Conservation (phyloP, 2,888 invertebrate genomes). For the Netelia fuscicornis region DNA sequence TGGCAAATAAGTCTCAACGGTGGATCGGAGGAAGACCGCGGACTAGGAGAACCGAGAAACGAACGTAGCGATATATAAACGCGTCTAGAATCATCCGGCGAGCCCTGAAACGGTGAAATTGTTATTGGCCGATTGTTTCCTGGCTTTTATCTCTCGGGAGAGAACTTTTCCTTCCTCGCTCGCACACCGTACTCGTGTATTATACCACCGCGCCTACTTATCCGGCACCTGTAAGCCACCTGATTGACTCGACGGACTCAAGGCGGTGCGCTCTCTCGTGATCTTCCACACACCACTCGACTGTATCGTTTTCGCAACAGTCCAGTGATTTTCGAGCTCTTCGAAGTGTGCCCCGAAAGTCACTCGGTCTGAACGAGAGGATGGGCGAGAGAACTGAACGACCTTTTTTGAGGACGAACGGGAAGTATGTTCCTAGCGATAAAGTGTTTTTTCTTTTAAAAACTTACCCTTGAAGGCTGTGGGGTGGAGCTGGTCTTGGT, state of each 20-base stretch:
- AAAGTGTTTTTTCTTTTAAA: background rate
- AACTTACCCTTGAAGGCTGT: conserved; percentile 79
- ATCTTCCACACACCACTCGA: conserved; percentile 22
- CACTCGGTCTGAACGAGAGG: conserved; percentile 28
- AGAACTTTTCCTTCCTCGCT: conserved; percentile 11
- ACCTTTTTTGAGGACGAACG: background rate
- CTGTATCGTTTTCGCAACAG: conserved; percentile 41
- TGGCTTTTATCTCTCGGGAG: conserved; percentile 44
- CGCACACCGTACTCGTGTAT: background rate
- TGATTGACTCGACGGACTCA: conserved; percentile 52
- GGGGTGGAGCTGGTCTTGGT: conserved; percentile 82
- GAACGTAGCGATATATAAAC: background rate
- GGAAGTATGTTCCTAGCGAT: background rate
- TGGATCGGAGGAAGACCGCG: conserved; percentile 4
- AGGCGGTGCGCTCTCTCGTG: conserved; percentile 32
- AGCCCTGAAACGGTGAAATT: conserved; percentile 69
- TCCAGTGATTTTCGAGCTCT: conserved; percentile 44
- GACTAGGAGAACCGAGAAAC: conserved; percentile 10
- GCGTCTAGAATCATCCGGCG: conserved; percentile 53
- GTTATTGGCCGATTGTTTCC: conserved; percentile 71
- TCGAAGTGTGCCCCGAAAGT: conserved; percentile 7
- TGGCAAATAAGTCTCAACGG: conserved; percentile 40
- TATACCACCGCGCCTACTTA: conserved; percentile 42
- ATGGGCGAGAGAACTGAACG: background rate
- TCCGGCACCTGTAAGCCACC: conserved; percentile 40